phyloP scores from a whole-genome alignment of 2,888 invertebrate species.

The Eucera pruinosa region DNA sequence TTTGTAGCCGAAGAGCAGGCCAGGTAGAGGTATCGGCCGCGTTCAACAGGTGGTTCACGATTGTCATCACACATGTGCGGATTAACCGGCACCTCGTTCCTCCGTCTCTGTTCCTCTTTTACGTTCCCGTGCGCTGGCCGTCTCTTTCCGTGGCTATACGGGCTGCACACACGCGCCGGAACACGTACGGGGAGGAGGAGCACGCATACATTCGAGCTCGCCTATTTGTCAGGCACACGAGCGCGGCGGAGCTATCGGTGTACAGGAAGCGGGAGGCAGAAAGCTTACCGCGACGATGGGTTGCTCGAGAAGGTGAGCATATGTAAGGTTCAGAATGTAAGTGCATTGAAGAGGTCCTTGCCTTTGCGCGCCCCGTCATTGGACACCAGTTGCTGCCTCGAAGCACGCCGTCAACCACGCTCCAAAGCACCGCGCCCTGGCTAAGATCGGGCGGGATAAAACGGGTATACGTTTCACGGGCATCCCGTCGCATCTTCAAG shows the following conservation, averaged over 20 bases:
- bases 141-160: too few relatives aligned
- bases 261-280: conserved; percentile 34
- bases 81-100: conserved; percentile 71
- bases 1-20: conserved; percentile 53
- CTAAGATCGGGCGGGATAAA: conserved; percentile 60
- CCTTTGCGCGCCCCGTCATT: conserved; percentile 70
- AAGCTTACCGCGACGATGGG: conserved; percentile 55
- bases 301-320: conserved; percentile 63
- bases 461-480: conserved; percentile 34
- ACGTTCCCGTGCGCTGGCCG: conserved; percentile 30
- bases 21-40: conserved; percentile 68
- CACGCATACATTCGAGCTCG: not conserved
- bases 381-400: conserved; percentile 72
- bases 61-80: conserved; percentile 78
- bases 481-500: conserved; percentile 12
- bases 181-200: conserved; percentile 8
- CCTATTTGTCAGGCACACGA: conserved; percentile 55
- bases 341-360: conserved; percentile 68
- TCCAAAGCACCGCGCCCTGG: conserved; percentile 43
- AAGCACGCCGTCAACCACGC: conserved; percentile 59
- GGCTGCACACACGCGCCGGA: too few relatives aligned
- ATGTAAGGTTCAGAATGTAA: conserved; percentile 70
- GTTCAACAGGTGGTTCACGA: conserved; percentile 79
- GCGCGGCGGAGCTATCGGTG: conserved; percentile 40
- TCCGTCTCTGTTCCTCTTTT: conserved; percentile 43